phyloP scores from a whole-genome alignment of 2,797 vertebrate species.

The Pagetopsis macropterus region DNA sequence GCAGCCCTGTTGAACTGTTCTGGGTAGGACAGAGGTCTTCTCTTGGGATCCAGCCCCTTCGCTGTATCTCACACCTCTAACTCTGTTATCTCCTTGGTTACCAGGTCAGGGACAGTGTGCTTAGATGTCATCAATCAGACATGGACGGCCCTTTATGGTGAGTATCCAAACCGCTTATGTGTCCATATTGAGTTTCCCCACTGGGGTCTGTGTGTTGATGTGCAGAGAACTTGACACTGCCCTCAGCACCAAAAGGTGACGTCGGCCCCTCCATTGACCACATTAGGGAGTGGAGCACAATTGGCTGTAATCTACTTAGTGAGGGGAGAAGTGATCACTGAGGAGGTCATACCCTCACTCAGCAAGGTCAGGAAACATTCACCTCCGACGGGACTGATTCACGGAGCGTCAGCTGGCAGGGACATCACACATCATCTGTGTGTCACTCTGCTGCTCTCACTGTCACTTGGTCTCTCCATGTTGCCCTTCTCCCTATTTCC shows the following conservation, averaged over 20 bases:
- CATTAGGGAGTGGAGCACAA: slow-evolving; percentile 28
- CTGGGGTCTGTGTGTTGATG: slow-evolving; percentile 38
- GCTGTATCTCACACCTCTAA: neutral
- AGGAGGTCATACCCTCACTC: slow-evolving; percentile 73
- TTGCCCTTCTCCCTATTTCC: slow-evolving; percentile 36
- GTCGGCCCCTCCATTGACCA: neutral
- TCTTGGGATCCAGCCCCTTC: neutral
- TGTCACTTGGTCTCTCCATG: slow-evolving; percentile 18
- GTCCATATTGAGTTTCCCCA: slow-evolving; percentile 48
- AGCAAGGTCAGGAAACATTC: slow-evolving; percentile 69
- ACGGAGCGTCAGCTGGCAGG: slow-evolving; percentile 46
- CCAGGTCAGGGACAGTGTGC: slow-evolving; percentile 97
- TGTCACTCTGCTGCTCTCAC: slow-evolving; percentile 23
- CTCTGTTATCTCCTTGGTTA: slow-evolving; percentile 40
- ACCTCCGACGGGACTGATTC: slow-evolving; percentile 59
- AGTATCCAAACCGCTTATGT: slow-evolving; percentile 35
- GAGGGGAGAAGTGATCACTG: slow-evolving; percentile 67
- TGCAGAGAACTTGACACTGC: slow-evolving; percentile 46
- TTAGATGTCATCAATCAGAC: slow-evolving; percentile 99
- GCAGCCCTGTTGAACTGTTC: neutral
- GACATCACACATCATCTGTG: slow-evolving; percentile 19
- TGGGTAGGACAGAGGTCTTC: neutral
- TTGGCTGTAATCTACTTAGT: slow-evolving; percentile 75
- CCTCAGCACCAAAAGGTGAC: slow-evolving; percentile 28
- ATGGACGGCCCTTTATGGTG: slow-evolving; percentile 97